Conservation (phyloP, 2,888 invertebrate genomes). For the Archips crataeganus region DNA sequence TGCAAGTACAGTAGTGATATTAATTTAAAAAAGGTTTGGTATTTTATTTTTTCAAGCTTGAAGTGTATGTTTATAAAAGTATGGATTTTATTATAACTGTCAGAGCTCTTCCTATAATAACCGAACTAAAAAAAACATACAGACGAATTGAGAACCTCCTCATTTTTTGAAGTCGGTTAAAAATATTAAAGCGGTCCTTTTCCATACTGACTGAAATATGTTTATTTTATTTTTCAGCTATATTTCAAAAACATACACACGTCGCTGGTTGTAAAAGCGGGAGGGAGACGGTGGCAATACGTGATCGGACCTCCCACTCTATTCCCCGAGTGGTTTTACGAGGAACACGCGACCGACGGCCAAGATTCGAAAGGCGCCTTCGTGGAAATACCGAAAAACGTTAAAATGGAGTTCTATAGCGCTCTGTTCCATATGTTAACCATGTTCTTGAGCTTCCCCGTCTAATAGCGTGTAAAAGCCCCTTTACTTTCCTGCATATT, state of each 20-base stretch:
- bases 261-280: slow-evolving; percentile 53
- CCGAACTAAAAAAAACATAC: too few relatives aligned
- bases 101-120: too few relatives aligned
- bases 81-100: too few relatives aligned
- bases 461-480: slow-evolving; percentile 26
- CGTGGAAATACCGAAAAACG: slow-evolving; percentile 53
- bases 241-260: slow-evolving; percentile 59
- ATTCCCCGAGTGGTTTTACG: slow-evolving; percentile 65
- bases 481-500: too few relatives aligned
- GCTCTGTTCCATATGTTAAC: slow-evolving; percentile 48
- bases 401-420: slow-evolving; percentile 54
- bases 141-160: too few relatives aligned
- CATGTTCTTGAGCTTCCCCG: slow-evolving; percentile 50
- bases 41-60: too few relatives aligned
- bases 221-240: slow-evolving; percentile 50
- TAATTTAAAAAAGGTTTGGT: too few relatives aligned
- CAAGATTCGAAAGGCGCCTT: slow-evolving; percentile 45
- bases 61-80: too few relatives aligned
- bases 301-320: slow-evolving; percentile 53
- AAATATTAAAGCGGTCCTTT: too few relatives aligned
- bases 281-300: slow-evolving; percentile 57
- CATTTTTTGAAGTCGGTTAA: too few relatives aligned
- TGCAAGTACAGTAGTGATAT: too few relatives aligned
- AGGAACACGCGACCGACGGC: slow-evolving; percentile 47
- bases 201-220: too few relatives aligned